These are phyloP conservation scores for Eulemur mongoz DNA, from an alignment of 2,797 vertebrate genomes.

Conservation along the genomic window DNA sequence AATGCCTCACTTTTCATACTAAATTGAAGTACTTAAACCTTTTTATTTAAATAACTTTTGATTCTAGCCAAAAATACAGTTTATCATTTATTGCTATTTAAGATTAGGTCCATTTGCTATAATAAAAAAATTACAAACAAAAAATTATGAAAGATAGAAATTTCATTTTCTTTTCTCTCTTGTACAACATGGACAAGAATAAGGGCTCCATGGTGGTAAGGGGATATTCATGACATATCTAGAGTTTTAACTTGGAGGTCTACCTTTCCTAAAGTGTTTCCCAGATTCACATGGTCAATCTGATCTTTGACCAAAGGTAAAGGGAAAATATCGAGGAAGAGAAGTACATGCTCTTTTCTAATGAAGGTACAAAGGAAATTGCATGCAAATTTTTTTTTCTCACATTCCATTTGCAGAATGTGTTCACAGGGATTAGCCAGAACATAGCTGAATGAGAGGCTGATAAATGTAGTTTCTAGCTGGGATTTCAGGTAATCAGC, in stretches of 20 bases:
- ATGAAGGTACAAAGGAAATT: not conserved
- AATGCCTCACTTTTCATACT: not conserved
- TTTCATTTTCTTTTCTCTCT: not conserved
- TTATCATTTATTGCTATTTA: not conserved
- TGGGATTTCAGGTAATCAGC: not conserved
- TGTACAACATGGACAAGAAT: not conserved
- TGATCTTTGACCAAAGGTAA: not conserved
- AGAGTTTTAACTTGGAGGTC: not conserved
- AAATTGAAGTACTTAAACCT: not conserved
- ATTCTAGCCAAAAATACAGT: not conserved
- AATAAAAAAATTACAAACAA: not conserved
- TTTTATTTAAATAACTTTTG: not conserved
- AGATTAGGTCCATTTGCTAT: not conserved
- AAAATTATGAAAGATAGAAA: not conserved
- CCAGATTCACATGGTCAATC: not conserved
- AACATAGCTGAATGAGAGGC: not conserved
- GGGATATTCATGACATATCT: fast-evolving
- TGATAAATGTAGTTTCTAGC: not conserved
- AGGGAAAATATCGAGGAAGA: not conserved
- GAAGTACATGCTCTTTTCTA: too few species aligned
- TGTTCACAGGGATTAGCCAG: not conserved
- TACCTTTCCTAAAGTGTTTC: not conserved
- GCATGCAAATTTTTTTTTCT: not conserved
- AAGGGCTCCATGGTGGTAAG: not conserved
- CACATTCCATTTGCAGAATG: not conserved